Evolutionary conservation across 2,888 invertebrate species (phyloP), one percentile per base, ranked within the genome.

Genomic region (Andrena marginata): DNA sequence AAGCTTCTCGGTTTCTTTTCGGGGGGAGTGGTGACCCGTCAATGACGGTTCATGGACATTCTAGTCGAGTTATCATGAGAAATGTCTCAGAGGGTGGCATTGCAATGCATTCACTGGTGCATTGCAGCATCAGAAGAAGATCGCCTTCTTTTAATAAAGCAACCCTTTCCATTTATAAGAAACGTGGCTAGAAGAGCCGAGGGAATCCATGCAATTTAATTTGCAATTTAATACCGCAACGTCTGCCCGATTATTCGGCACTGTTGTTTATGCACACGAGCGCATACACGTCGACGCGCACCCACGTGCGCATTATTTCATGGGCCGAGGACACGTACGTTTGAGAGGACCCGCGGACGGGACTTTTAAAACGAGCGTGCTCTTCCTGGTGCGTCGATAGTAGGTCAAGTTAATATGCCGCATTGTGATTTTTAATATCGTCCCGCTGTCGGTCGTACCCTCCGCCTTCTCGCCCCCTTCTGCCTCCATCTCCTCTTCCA

Each of bases 331-430:
- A 77, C 76, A 67, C 79, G 82, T 74, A 76, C 59, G 77, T 80
- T 85, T 56, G 65, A 64, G 76, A 78, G 77, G 85, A 81, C 65
- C 68, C 71, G 79, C 80, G 82, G 85, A 82, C 81, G 87, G 87
- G 80, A 78, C 78, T 85, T 65, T 87, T 84, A 89, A 89, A 56
- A 87, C 80, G 85, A 85, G 71, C 78, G 65, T 67, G 72, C 77
- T 86, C 90, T 90, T 90, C 89, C 90, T 89, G 89, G 87, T 90
- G 84, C 79, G 77, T 71, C 84, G 83, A 92, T 92, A 90, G 89
- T 92, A 84, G 91, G 92, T 92, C 92, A 91, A 92, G 91, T 92
- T 92, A 92, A 92, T 92, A 92, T 91, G 91, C 90, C 85, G 87
- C 87, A 91, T 92, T 91, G 91, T 91, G 90, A 91, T 91, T 91